Evolutionary conservation across 2,113 vertebrate genomes (phyloP), one percentile per base, ranked within the genome.

Genomic region (Pavo muticus): DNA sequence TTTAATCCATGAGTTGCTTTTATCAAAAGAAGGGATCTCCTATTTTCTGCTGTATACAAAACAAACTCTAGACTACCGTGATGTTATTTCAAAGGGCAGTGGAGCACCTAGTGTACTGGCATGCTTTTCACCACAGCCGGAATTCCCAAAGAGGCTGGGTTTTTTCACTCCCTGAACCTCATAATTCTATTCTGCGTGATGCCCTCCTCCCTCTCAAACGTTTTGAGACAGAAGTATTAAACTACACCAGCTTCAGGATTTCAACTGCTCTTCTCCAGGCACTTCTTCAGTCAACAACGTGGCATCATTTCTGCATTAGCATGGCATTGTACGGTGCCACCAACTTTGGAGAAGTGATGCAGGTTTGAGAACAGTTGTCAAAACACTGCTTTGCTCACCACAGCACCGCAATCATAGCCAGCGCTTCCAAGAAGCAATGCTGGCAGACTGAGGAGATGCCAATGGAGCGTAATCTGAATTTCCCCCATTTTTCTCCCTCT

Each of bases 241-340:
- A 54, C 18, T 73, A 0, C 1, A 95, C 25, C 50, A 80, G 37
- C 50, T 67, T 83, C 45, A 80, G 54, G 24, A 67, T 67, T 37
- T 44, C 64, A 77, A 17, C 16, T 88, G 42, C 45, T 68, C 42
- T 77, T 20, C 24, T 71, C 67, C n/a, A 77, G 11, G 10, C 44
- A 71, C 11, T 61, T 69, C 24, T 37, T 77, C 20, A 30, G 15
- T 19, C 35, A 54, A 37, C 3, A 17, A 35, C 0, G 1, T 9
- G 61, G 2, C 30, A 56, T 0, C 1, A 44, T 52, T 91, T 75
- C 57, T 60, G 29, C 13, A 32, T 40, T 29, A 37, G 20, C 29
- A 59, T 15, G 3, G 47, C 60, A 45, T 0, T 1, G 6, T 7
- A n/a, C 1, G 8, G 57, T 14, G 75, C 35, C 29, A 61, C 32